Percentiles rank a stretch among this genome's conserved stretches.
Conservation (phyloP, 2,888 invertebrate genomes). For the Drosophila barbarae region DNA sequence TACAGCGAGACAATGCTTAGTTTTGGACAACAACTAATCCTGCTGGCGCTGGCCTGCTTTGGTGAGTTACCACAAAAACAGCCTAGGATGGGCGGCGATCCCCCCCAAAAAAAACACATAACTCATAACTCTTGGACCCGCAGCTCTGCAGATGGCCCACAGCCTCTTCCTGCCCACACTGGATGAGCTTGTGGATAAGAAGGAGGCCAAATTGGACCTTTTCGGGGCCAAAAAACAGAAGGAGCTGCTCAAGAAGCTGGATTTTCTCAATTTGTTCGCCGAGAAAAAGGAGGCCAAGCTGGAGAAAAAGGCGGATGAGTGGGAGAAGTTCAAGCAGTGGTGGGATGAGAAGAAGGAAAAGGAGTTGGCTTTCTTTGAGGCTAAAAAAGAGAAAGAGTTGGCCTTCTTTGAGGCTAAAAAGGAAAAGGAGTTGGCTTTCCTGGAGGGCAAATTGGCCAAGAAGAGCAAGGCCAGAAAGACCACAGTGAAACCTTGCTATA, state of each 20-base stretch:
- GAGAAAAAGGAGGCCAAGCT: slow-evolving; percentile 42
- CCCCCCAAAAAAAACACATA: background rate
- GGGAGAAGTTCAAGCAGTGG: slow-evolving; percentile 59
- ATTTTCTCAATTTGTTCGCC: slow-evolving; percentile 54
- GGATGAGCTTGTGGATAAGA: slow-evolving; percentile 44
- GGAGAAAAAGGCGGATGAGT: slow-evolving; percentile 51
- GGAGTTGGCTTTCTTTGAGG: slow-evolving; percentile 51
- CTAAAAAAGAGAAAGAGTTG: slow-evolving; percentile 47
- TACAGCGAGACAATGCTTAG: slow-evolving; percentile 25
- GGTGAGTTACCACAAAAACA: slow-evolving; percentile 49
- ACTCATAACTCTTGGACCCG: background rate
- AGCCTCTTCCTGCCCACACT: slow-evolving; percentile 53
- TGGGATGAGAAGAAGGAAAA: slow-evolving; percentile 61
- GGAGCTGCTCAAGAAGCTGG: slow-evolving; percentile 57
- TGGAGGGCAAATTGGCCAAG: slow-evolving; percentile 31
- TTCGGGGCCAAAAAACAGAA: slow-evolving; percentile 41
- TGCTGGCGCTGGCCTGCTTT: slow-evolving; percentile 52
- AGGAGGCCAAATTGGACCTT: slow-evolving; percentile 35
- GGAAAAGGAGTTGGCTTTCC: background rate
- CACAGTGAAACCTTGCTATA: slow-evolving; percentile 44
- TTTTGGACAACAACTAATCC: slow-evolving; percentile 50
- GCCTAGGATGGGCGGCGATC: too few species aligned
- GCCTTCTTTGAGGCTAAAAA: slow-evolving; percentile 42
- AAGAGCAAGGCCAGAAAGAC: slow-evolving; percentile 34
- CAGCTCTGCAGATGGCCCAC: slow-evolving; percentile 48